Evolutionary conservation across 2,113 vertebrate genomes (phyloP), one percentile per base, ranked within the genome.

Genomic region (Fulica atra): DNA sequence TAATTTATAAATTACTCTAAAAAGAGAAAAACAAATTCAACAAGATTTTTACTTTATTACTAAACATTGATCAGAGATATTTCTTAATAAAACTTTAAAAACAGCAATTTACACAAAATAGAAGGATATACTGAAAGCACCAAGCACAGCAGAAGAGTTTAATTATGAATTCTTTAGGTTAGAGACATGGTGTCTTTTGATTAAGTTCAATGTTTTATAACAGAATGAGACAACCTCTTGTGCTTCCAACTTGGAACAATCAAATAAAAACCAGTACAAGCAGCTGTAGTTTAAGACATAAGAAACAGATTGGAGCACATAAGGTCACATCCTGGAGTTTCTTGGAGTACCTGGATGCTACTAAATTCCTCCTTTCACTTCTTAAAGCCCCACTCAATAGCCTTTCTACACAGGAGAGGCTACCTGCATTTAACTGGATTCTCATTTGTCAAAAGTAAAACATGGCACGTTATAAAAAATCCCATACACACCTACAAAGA

Each of bases 1-100:
- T 81, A 99, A 98, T 96, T 99, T 99, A 98, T 99, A 99, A 97
- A 99, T 99, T 46, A 99, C 99, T 95, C 99, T 99, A 97, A 65
- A 97, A 53, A 97, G 92, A 60, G 51, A 87, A 71, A 91, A 89
- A 79, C 0, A 95, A 74, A 82, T 29, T 68, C 25, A 91, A n/a
- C 16, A 66, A 13, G 1, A 59, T 33, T 71, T 68, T 31, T n/a
- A 65, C 8, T 70, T 80, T 31, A 76, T 61, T 84, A 82, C 8
- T 48, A 60, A 79, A 42, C 5, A 51, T 33, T 56, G 17, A 86
- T 63, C 3, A 50, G 24, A 21, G 21, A 6, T 42, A 86, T 28
- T 81, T 81, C 23, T 50, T 86, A 71, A 80, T 5, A 70, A 88
- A 84, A 14, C 5, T 12, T 42, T 11, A 46, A 71, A 85, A 40